Conservation (phyloP, 2,797 vertebrate genomes). For the Pangasius larnaudii region DNA sequence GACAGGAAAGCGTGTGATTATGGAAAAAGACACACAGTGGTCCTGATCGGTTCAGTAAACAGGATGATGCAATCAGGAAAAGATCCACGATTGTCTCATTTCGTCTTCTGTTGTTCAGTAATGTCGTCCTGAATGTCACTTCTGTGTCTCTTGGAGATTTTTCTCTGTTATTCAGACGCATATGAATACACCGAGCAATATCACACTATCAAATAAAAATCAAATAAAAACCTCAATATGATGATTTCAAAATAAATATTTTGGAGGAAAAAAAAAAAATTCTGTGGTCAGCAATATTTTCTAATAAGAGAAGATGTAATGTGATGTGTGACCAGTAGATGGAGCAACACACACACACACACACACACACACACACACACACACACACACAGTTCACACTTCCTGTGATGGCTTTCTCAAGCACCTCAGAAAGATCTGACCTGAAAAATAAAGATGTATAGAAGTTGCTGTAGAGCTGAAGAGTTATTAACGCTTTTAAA, state of each 20-base stretch:
- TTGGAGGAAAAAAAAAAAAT: background rate
- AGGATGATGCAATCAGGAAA: conserved; percentile 46
- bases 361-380: conserved; percentile 17
- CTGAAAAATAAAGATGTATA: background rate
- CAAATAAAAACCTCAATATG: conserved; percentile 14
- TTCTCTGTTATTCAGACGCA: conserved; percentile 27
- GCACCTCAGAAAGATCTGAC: background rate
- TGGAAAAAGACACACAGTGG: conserved; percentile 20
- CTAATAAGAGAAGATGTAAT: background rate
- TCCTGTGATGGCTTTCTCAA: background rate
- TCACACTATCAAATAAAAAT: conserved; percentile 21
- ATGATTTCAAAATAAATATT: conserved; percentile 20
- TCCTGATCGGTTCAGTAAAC: conserved; percentile 37
- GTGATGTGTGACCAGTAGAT: conserved; percentile 45
- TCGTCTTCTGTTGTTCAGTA: conserved; percentile 18
- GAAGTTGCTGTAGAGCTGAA: background rate
- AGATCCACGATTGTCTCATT: conserved; percentile 40
- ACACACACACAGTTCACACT: background rate
- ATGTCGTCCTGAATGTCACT: background rate
- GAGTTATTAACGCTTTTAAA: background rate
- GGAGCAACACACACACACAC: conserved; percentile 36
- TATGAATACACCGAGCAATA: conserved; percentile 27
- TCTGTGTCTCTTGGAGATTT: conserved; percentile 15
- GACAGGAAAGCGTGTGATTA: conserved; percentile 35
- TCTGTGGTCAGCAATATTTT: conserved; percentile 36